A percentile compares a stretch with the other conserved stretches of the same genome.
phyloP scores from a whole-genome alignment of 2,113 vertebrate genomes.

The Rhagologus leucostigma region DNA sequence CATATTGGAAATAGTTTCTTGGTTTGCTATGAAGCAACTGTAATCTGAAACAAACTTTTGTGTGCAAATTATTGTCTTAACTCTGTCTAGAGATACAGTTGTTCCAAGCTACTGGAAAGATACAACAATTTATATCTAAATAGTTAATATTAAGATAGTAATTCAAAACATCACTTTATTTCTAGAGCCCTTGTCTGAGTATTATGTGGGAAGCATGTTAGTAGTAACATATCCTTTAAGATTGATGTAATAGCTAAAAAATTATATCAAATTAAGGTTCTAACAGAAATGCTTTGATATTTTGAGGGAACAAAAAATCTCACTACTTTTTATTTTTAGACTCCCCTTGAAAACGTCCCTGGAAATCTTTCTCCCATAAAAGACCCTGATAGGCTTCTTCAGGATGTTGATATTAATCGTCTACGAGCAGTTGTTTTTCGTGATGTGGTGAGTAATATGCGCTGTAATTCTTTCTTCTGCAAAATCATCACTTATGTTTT shows the following conservation, averaged over 20 bases:
- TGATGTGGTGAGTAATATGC: conserved; percentile 85
- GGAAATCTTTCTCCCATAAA: conserved; percentile 90
- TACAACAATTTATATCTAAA: not conserved
- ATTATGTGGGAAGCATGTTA: not conserved
- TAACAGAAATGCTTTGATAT: not conserved
- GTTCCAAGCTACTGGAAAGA: not conserved
- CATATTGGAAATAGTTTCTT: not conserved
- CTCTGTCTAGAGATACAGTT: not conserved
- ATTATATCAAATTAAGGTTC: not conserved
- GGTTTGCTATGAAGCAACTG: not conserved
- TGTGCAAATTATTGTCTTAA: not conserved
- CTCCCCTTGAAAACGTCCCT: conserved; percentile 82
- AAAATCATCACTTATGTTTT: not conserved
- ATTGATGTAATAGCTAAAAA: not conserved
- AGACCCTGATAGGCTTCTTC: conserved; percentile 92
- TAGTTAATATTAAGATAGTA: not conserved
- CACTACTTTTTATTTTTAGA: conserved; percentile 69
- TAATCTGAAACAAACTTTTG: not conserved
- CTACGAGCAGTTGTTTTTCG: conserved; percentile 94
- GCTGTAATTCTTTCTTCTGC: not conserved
- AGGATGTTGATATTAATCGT: conserved; percentile 96
- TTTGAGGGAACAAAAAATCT: not conserved
- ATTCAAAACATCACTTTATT: not conserved
- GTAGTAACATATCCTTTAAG: not conserved
- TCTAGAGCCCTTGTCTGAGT: not conserved